phyloP scores from a whole-genome alignment of 2,797 vertebrate genomes.

The Euthynnus affinis region DNA sequence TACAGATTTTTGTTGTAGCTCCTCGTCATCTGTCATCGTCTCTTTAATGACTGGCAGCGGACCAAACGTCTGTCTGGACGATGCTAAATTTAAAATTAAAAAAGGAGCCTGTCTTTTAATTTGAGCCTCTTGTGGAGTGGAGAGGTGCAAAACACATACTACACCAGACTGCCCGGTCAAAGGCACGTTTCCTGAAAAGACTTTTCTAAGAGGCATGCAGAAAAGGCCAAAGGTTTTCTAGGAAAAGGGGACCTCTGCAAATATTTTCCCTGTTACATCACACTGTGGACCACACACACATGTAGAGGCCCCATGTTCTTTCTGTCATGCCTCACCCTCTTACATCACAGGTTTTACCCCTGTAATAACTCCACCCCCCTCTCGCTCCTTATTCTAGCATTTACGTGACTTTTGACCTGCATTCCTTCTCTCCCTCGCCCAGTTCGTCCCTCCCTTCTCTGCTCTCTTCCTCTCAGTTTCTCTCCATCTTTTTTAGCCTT shows the following conservation, averaged over 20 bases:
- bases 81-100: not conserved
- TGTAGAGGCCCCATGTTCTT: conserved; percentile 12
- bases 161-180: not conserved
- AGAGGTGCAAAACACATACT: not conserved
- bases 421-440: not conserved
- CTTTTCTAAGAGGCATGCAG: conserved; percentile 5
- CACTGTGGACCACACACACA: conserved; percentile 20
- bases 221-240: conserved; percentile 22
- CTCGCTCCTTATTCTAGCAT: too few relatives aligned
- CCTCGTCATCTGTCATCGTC: too few relatives aligned
- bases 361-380: not conserved
- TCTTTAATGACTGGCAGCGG: too few relatives aligned
- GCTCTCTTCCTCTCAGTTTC: not conserved
- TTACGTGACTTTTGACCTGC: conserved; percentile 39
- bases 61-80: too few relatives aligned
- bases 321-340: conserved; percentile 15
- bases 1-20: too few relatives aligned
- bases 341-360: conserved; percentile 37
- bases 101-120: too few relatives aligned
- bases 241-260: conserved; percentile 25
- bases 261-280: conserved; percentile 34
- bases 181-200: conserved; percentile 14
- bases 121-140: too few relatives aligned
- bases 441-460: not conserved
- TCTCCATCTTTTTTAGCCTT: too few relatives aligned